Base-by-base conservation (phyloP, 2,888 invertebrate species). In the Diaperis boleti region DNA sequence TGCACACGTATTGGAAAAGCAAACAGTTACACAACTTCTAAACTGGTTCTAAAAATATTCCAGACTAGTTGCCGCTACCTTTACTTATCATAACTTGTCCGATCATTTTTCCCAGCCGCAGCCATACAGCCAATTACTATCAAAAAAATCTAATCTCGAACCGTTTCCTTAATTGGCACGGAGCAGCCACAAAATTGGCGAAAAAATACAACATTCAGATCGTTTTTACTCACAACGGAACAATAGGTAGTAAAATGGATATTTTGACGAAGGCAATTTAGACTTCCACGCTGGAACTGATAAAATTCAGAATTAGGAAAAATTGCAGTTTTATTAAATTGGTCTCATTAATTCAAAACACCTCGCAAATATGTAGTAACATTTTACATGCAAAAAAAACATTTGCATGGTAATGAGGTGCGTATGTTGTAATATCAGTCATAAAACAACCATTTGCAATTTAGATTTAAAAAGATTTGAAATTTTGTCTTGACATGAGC, bases 31-130 rank as follows among this genome's bases (percentile, higher is more conserved):
- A 60, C 52, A 60, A 60, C 52, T 18, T 59, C 33, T 5, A 65
- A 65, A 65, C 65, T 65, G 62, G 65, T 65, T 65, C 59, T 65
- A 62, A 62, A 65, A 65, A 62, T 65, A 65, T 65, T 61, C 55
- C 11, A 61, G 55, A 61, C 55, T 61, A 31, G 55, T 55, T 61
- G 47, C 55, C 22, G 55, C 55, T 49, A 59, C 49, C 26, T 41
- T 44, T 33, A 56, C 26, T 59, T 59, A 59, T 59, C 59, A 59
- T 59, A 59, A 59, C 59, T 49, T 37, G 59, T 47, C 47, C 20
- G 41, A 54, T 8, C 22, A 45, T 45, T 45, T 26, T 54, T n/a
- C n/a, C n/a, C n/a, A n/a, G n/a, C n/a, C n/a, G n/a, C n/a, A n/a
- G n/a, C n/a, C 54, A 6, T 29, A n/a, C 31, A 20, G 13, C 18